Conservation (phyloP, 2,113 vertebrate species). For the Argyrosomus japonicus region DNA sequence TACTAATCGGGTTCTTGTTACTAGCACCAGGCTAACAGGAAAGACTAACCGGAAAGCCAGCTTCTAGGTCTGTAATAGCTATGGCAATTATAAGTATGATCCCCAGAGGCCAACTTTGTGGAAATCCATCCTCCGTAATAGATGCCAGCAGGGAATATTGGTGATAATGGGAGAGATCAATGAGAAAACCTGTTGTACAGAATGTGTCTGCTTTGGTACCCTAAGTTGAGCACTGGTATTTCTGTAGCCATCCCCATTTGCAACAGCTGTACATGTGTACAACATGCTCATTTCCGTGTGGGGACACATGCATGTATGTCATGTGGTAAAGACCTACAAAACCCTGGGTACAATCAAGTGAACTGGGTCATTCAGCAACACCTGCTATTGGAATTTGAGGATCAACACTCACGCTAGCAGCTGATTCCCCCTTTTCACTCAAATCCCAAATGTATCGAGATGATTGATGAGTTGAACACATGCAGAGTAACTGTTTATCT, state of each 20-base stretch:
- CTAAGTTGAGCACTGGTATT: conserved; percentile 36
- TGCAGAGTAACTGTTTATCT: conserved; percentile 67
- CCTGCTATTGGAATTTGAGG: conserved; percentile 73
- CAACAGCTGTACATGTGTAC: conserved; percentile 67
- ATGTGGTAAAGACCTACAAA: conserved; percentile 61
- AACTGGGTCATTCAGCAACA: conserved; percentile 64
- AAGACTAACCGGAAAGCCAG: conserved; percentile 29
- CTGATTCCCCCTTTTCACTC: conserved; percentile 54
- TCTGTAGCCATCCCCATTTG: conserved; percentile 44
- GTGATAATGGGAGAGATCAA: conserved; percentile 58
- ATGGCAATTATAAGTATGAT: conserved; percentile 7
- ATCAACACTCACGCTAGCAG: conserved; percentile 60
- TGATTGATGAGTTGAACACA: conserved; percentile 70
- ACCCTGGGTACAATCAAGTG: conserved; percentile 53
- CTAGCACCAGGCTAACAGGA: conserved; percentile 42
- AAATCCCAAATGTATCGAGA: conserved; percentile 53
- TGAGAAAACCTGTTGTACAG: conserved; percentile 14
- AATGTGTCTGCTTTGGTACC: conserved; percentile 20
- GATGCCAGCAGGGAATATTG: conserved; percentile 45
- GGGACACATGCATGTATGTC: conserved; percentile 50
- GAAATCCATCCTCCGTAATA: conserved; percentile 45
- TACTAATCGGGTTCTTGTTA: conserved; percentile 65
- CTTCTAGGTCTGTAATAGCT: conserved; percentile 20
- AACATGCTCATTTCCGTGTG: conserved; percentile 66
- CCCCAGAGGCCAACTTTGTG: conserved; percentile 27